These are phyloP conservation scores for Byasa hedistus DNA, from an alignment of 2,888 invertebrate genomes.

Conservation along the genomic window DNA sequence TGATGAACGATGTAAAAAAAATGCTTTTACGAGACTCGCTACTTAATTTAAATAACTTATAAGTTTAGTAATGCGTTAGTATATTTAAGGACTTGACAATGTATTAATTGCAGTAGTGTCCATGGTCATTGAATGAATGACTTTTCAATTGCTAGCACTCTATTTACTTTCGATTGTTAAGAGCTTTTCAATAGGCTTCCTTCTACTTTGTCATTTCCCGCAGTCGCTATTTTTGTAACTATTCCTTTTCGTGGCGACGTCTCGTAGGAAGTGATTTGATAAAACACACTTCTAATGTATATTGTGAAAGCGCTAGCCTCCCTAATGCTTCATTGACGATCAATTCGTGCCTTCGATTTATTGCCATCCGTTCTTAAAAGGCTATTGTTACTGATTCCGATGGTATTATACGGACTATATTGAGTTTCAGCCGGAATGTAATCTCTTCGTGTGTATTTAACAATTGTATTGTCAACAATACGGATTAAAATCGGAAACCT, in stretches of 20 bases:
- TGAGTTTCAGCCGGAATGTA: slow-evolving; percentile 48
- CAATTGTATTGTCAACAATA: slow-evolving; percentile 36
- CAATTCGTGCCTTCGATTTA: slow-evolving; percentile 71
- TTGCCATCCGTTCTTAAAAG: slow-evolving; percentile 66
- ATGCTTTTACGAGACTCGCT: slow-evolving; percentile 32
- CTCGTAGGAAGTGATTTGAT: slow-evolving; percentile 75
- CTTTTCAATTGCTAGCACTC: slow-evolving; percentile 74
- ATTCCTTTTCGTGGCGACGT: slow-evolving; percentile 54
- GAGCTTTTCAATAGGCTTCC: slow-evolving; percentile 53
- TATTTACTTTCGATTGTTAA: slow-evolving; percentile 61
- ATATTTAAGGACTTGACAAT: slow-evolving; percentile 56
- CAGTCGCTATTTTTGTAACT: slow-evolving; percentile 68
- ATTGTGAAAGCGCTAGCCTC: slow-evolving; percentile 68
- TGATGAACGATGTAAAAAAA: too few species aligned
- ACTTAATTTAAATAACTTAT: slow-evolving; percentile 46
- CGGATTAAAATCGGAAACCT: slow-evolving; percentile 8
- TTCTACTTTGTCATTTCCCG: slow-evolving; percentile 75
- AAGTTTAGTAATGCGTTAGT: slow-evolving; percentile 49
- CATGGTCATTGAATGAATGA: slow-evolving; percentile 58
- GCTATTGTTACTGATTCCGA: slow-evolving; percentile 65
- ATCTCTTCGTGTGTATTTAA: slow-evolving; percentile 51
- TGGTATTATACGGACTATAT: slow-evolving; percentile 65
- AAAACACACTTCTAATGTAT: slow-evolving; percentile 75
- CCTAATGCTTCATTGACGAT: slow-evolving; percentile 74
- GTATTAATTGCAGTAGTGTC: slow-evolving; percentile 48